Evolutionary conservation across 2,113 vertebrate genomes (phyloP), one percentile per base, ranked within the genome.

Genomic region (Phyllopteryx taeniolatus): DNA sequence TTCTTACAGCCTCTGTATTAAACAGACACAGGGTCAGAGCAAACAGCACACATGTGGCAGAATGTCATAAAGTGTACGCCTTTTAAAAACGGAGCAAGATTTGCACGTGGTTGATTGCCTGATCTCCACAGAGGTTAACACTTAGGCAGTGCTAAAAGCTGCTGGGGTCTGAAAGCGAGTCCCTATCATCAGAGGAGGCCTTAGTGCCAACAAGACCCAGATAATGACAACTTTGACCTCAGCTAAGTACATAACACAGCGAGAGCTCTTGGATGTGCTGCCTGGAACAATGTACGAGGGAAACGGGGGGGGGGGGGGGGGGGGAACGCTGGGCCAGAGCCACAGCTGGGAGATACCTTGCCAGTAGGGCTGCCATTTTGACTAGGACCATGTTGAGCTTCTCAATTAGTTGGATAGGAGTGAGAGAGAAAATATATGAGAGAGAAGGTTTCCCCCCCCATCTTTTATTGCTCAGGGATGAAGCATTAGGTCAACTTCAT

Each of bases 191-290:
- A 94, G 91, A 90, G 93, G 93, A 95, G 93, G 78, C 84, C 78
- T 75, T 77, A 91, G 88, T 92, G 87, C 78, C 88, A 94, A 95
- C 94, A 94, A 94, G 95, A 94, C 92, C 93, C 93, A 94, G 93
- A 96, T 95, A 96, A 95, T 95, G 94, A 94, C 94, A 95, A 94
- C 93, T 92, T 93, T 95, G 95, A 95, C 94, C 94, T 92, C 92
- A 92, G 93, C 94, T 95, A 96, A 96, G 94, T 94, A 93, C 94
- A 94, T 93, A 93, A 93, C 93, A 93, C 92, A 94, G 94, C 94
- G 88, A 94, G 94, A 93, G 92, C 92, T 94, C 94, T 95, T 92
- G 92, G 95, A 93, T 94, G 92, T 93, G 91, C 94, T 92, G 93
- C 89, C 93, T 88, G 91, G 93, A 94, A 97, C 94, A 95, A 95